Evolutionary conservation across 2,113 vertebrate species (phyloP), one percentile per base, ranked within the genome.

Genomic region (Mungos mungo): DNA sequence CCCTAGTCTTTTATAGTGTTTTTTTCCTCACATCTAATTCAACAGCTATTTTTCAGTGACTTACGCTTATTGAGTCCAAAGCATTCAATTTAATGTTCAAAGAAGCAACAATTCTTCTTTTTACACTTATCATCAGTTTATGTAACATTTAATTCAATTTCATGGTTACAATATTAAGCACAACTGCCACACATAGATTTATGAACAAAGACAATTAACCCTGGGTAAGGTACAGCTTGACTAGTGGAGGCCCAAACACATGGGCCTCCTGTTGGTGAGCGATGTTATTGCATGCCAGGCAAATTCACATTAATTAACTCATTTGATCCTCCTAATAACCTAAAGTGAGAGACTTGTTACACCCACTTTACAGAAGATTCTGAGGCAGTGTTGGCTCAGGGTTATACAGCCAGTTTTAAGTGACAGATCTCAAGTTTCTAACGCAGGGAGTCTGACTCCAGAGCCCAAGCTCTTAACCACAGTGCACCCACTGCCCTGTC

Each of bases 51-150:
- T 96, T 94, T 80, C 66, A 80, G 89, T 65, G 66, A 79, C 60
- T 97, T 82, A 72, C 45, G 38, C 96, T 94, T 79, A 82, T 77
- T 63, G 41, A 90, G 88, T 82, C 90, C 82, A 96, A 92, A 82
- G 85, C 84, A 88, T 87, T 97, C 80, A 88, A 95, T 93, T 93
- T 91, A 95, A 96, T 93, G 72, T 97, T 96, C 93, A 97, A 96
- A 97, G 92, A 97, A 95, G 63, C 35, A 69, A 87, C n/a, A 76
- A 23, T 95, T 93, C 47, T 94, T 95, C 68, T 93, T 92, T 93
- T 88, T 92, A 97, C 27, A 93, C 63, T 95, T 95, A 77, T 60
- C 88, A 88, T 83, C 86, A 52, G 38, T 89, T 96, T 92, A 87
- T 71, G 47, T 92, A 93, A 95, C 60, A 71, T 88, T 97, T 96